phyloP scores from a whole-genome alignment of 1,140 invertebrate species.

The Caenorhabditis inopinata region DNA sequence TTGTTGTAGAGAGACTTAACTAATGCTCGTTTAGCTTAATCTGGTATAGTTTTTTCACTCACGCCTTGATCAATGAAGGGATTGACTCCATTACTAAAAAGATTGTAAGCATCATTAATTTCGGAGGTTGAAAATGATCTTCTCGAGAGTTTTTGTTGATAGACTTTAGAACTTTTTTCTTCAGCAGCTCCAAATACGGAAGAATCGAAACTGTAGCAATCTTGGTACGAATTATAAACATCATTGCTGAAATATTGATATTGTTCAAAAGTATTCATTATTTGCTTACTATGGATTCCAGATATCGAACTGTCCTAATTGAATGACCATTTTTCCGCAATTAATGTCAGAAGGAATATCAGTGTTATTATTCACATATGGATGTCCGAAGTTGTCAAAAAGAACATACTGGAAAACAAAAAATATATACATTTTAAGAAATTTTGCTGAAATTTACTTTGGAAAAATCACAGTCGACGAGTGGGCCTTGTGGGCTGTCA shows the following conservation, averaged over 20 bases:
- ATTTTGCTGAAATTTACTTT: background rate
- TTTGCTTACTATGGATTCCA: background rate
- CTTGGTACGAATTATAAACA: slow-evolving; percentile 48
- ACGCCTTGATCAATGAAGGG: slow-evolving; percentile 42
- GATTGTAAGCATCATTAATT: slow-evolving; percentile 9
- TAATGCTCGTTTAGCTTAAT: background rate
- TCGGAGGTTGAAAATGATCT: background rate
- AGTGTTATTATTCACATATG: background rate
- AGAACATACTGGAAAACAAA: slow-evolving; percentile 1
- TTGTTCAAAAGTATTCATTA: background rate
- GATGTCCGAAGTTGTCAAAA: slow-evolving; percentile 38
- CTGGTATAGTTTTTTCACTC: background rate
- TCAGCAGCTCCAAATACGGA: background rate
- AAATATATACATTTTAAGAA: background rate
- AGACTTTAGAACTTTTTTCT: background rate
- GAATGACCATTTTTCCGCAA: slow-evolving; percentile 13
- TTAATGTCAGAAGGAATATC: background rate
- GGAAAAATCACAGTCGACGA: slow-evolving; percentile 40
- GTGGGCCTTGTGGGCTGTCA: background rate
- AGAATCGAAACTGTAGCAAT: slow-evolving; percentile 45
- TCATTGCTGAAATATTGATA: slow-evolving; percentile 29
- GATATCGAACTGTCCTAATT: background rate
- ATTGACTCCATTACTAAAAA: slow-evolving; percentile 28
- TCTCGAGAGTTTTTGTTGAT: slow-evolving; percentile 1
- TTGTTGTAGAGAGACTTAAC: slow-evolving; percentile 62